phyloP scores from a whole-genome alignment of 2,113 vertebrate species.

The Grallaria varia region DNA sequence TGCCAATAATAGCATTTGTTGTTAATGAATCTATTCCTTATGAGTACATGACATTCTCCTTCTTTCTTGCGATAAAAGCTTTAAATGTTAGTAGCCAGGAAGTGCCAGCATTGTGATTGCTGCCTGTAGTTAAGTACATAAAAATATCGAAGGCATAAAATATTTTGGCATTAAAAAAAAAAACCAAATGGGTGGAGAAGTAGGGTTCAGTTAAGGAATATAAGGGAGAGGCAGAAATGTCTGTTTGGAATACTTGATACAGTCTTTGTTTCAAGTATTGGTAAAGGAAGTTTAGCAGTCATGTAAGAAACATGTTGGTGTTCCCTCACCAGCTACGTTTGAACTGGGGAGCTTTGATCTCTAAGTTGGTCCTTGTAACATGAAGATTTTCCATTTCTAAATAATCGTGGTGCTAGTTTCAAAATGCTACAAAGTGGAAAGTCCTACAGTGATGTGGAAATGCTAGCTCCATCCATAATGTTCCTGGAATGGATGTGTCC shows the following conservation, averaged over 20 bases:
- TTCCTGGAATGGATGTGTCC: fast-evolving
- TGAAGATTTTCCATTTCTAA: neutral
- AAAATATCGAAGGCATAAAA: slow-evolving; percentile 31
- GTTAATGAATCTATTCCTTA: slow-evolving; percentile 1
- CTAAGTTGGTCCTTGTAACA: neutral
- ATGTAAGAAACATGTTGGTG: fast-evolving
- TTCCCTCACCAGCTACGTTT: neutral
- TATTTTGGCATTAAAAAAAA: neutral
- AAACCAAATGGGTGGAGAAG: neutral
- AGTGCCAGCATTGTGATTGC: slow-evolving; percentile 24
- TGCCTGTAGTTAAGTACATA: slow-evolving; percentile 16
- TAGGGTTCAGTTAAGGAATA: neutral
- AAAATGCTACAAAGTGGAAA: neutral
- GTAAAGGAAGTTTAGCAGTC: neutral
- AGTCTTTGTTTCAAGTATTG: neutral
- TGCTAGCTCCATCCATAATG: neutral
- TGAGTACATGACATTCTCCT: slow-evolving; percentile 5
- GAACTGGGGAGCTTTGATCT: neutral
- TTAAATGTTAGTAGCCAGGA: slow-evolving; percentile 43
- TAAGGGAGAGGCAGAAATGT: neutral
- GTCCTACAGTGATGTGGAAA: neutral
- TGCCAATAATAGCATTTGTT: slow-evolving; percentile 44
- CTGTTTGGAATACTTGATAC: neutral
- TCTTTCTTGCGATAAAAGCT: neutral
- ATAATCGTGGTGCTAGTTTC: neutral